These are phyloP conservation scores for Heterodera schachtii DNA, from an alignment of 1,140 invertebrate species.

Conservation along the genomic window DNA sequence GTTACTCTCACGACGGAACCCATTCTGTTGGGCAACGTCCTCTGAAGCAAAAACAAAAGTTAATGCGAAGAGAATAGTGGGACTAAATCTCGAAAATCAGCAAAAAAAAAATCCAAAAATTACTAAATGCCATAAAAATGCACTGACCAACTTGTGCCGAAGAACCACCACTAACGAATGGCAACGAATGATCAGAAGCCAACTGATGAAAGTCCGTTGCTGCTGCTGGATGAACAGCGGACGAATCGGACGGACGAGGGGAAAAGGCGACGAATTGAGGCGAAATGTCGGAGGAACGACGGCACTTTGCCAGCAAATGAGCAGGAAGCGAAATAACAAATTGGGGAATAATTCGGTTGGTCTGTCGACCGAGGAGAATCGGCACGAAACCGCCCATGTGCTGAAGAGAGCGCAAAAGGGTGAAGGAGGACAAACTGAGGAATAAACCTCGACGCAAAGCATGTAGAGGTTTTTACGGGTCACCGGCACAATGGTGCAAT, in stretches of 20 bases:
- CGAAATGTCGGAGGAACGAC: neutral
- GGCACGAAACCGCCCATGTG: constrained; percentile 94
- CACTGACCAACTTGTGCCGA: constrained; percentile 60
- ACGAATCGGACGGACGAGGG: neutral
- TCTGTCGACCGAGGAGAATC: constrained; percentile 88
- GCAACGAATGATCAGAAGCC: neutral
- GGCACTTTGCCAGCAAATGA: constrained; percentile 55
- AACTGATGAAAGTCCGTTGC: neutral
- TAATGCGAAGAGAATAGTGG: neutral
- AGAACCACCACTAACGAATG: constrained; percentile 32
- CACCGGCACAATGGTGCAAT: constrained; percentile 79
- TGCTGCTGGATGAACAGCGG: constrained; percentile 69
- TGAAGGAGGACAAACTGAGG: too few species aligned
- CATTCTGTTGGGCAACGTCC: constrained; percentile 32
- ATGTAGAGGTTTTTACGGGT: constrained; percentile 74
- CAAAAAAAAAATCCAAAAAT: constrained; percentile 1
- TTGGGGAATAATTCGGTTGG: constrained; percentile 92
- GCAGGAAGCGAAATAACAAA: constrained; percentile 97
- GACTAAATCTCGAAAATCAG: too few species aligned
- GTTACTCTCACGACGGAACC: constrained; percentile 46
- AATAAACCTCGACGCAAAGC: constrained; percentile 76
- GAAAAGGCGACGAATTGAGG: constrained; percentile 15
- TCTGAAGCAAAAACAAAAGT: constrained; percentile 32
- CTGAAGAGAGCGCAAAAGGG: constrained; percentile 23
- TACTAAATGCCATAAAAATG: neutral